Percentiles rank a stretch among this genome's conserved stretches.
These are phyloP conservation scores for Syrmaticus mikado DNA, from an alignment of 2,113 vertebrate genomes.

Conservation along the genomic window DNA sequence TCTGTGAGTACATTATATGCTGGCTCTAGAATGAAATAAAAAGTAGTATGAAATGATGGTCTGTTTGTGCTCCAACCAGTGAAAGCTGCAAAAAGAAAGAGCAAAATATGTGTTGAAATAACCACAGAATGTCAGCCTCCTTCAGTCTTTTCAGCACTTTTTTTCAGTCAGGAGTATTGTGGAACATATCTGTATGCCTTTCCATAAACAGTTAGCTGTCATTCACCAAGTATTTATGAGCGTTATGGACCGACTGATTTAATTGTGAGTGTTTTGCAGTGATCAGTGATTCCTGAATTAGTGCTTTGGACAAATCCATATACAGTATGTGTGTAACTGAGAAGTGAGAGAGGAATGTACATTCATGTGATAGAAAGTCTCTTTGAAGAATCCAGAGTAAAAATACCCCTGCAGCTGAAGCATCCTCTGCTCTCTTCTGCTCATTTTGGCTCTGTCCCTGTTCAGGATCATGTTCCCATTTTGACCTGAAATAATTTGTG, in stretches of 20 bases:
- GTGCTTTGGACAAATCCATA: neutral
- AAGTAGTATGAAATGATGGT: neutral
- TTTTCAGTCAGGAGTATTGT: neutral
- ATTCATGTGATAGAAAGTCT: neutral
- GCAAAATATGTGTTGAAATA: constrained; percentile 24
- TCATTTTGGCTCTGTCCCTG: neutral
- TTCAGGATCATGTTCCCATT: neutral
- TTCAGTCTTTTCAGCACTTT: constrained; percentile 7
- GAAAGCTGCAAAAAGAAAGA: neutral
- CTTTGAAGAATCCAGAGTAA: neutral
- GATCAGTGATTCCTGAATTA: neutral
- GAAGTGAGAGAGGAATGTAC: neutral
- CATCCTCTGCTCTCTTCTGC: neutral
- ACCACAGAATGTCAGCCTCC: neutral
- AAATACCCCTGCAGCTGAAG: neutral
- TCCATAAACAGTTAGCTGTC: constrained; percentile 1
- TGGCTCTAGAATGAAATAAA: neutral
- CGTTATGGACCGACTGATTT: neutral
- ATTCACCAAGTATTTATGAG: neutral
- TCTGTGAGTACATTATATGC: neutral
- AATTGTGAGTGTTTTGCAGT: neutral
- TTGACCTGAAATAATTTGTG: neutral
- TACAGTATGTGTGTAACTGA: fast-evolving
- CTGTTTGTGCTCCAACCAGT: neutral
- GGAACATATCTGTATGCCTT: neutral